A percentile compares a stretch with the other conserved stretches of the same genome.
Evolutionary conservation across 1,140 invertebrate species (phyloP).

Genomic region (Helicoverpa armigera): DNA sequence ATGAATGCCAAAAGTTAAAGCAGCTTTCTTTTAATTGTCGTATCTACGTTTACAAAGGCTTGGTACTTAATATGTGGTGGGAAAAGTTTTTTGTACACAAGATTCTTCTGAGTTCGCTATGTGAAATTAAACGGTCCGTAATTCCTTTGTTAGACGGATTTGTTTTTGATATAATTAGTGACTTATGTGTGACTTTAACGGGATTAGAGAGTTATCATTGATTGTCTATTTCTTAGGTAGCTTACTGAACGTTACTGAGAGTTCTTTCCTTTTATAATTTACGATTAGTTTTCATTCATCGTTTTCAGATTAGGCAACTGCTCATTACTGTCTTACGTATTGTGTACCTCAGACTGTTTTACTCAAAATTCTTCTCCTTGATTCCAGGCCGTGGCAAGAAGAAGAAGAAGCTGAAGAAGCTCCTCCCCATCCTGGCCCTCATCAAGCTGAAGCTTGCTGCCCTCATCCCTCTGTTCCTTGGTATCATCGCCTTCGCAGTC

Average conservation of each 20-base stretch:
- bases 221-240: background rate
- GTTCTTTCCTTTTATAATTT: background rate
- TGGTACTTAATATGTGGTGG: conserved; percentile 3
- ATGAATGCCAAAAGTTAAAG: conserved; percentile 44
- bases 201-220: conserved; percentile 24
- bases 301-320: too few relatives aligned
- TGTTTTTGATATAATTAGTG: conserved; percentile 40
- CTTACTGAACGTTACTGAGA: background rate
- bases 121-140: conserved; percentile 31
- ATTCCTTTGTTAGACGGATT: conserved; percentile 33
- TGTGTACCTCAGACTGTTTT: too few relatives aligned
- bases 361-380: conserved; percentile 31
- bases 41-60: conserved; percentile 30
- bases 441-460: conserved; percentile 93
- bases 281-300: background rate
- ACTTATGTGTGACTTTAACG: conserved; percentile 34
- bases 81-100: conserved; percentile 30
- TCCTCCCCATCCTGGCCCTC: conserved; percentile 91
- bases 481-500: conserved; percentile 92
- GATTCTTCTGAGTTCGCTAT: conserved; percentile 34
- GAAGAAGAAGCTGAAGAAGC: conserved; percentile 91
- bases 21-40: conserved; percentile 48
- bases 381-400: conserved; percentile 89
- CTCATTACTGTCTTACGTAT: too few relatives aligned
- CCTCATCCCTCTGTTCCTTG: conserved; percentile 91